These are phyloP conservation scores for Paragorgia papillata DNA, from an alignment of 92 coral and sea anemone genomes.

Conservation along the genomic window DNA sequence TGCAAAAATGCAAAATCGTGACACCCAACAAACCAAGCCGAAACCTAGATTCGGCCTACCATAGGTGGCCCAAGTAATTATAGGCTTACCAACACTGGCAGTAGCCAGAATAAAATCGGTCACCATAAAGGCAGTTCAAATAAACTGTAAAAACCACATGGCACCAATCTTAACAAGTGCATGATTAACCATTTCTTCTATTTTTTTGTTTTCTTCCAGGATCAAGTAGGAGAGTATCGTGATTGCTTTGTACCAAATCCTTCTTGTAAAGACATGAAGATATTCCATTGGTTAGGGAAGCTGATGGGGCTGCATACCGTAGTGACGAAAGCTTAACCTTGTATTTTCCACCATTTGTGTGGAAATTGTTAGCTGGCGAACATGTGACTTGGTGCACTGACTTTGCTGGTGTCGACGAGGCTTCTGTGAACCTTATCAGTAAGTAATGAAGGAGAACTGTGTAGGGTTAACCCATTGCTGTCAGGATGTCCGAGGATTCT, in stretches of 20 bases:
- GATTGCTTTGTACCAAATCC: conserved; percentile 92
- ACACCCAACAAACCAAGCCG: too few relatives aligned
- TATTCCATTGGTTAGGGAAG: conserved; percentile 81
- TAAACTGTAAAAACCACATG: too few relatives aligned
- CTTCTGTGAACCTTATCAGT: conserved; percentile 85
- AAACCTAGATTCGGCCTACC: too few relatives aligned
- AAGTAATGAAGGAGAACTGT: too few relatives aligned
- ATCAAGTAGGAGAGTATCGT: conserved; percentile 77
- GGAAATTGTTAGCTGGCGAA: conserved; percentile 96
- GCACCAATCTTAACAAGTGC: background rate
- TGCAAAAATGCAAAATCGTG: too few relatives aligned
- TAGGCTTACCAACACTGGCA: too few relatives aligned
- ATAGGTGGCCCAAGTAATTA: too few relatives aligned
- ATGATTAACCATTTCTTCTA: background rate
- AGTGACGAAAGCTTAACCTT: conserved; percentile 94
- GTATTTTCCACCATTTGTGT: conserved; percentile 84
- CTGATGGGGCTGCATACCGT: conserved; percentile 89
- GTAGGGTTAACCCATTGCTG: too few relatives aligned
- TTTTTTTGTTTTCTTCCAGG: too few relatives aligned
- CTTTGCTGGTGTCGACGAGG: conserved; percentile 76
- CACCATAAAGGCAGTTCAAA: too few relatives aligned
- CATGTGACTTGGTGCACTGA: conserved; percentile 98
- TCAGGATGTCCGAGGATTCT: too few relatives aligned
- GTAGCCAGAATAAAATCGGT: too few relatives aligned
- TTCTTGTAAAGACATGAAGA: conserved; percentile 63